Evolutionary conservation across 2,888 invertebrate genomes (phyloP).

Genomic region (Peribatodes rhomboidaria): DNA sequence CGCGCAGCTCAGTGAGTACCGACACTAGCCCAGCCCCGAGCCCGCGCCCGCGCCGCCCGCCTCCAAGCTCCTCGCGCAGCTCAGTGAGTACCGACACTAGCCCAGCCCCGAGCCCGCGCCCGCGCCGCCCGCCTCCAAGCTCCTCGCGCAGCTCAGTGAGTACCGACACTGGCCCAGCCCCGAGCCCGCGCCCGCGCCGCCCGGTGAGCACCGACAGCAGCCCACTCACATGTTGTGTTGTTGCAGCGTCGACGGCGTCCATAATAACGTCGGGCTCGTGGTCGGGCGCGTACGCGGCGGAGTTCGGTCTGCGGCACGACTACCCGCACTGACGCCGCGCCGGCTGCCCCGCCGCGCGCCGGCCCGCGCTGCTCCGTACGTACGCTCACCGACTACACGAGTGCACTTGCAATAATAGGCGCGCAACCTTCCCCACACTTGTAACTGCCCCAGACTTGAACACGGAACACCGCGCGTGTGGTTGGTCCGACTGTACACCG

Average conservation of each 20-base stretch:
- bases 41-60: slow-evolving; percentile 54
- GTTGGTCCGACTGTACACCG: too few relatives aligned
- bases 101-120: too few relatives aligned
- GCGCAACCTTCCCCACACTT: too few relatives aligned
- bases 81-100: slow-evolving; percentile 51
- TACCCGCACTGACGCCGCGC: slow-evolving; percentile 66
- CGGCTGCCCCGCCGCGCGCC: too few relatives aligned
- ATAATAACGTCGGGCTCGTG: slow-evolving; percentile 59
- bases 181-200: slow-evolving; percentile 50
- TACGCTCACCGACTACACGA: background rate
- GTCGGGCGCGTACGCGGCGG: slow-evolving; percentile 69
- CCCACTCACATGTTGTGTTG: background rate
- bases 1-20: too few relatives aligned
- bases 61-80: too few relatives aligned
- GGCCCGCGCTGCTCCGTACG: background rate
- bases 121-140: slow-evolving; percentile 63
- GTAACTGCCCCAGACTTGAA: too few relatives aligned
- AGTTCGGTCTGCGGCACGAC: slow-evolving; percentile 68
- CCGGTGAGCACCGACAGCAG: slow-evolving; percentile 53
- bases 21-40: too few relatives aligned
- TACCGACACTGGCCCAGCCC: slow-evolving; percentile 23
- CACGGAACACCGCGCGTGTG: too few relatives aligned
- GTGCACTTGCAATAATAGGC: too few relatives aligned
- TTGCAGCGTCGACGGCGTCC: slow-evolving; percentile 54
- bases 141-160: too few relatives aligned